phyloP scores from a whole-genome alignment of 2,797 vertebrate species.

The Rousettus madagascariensis region DNA sequence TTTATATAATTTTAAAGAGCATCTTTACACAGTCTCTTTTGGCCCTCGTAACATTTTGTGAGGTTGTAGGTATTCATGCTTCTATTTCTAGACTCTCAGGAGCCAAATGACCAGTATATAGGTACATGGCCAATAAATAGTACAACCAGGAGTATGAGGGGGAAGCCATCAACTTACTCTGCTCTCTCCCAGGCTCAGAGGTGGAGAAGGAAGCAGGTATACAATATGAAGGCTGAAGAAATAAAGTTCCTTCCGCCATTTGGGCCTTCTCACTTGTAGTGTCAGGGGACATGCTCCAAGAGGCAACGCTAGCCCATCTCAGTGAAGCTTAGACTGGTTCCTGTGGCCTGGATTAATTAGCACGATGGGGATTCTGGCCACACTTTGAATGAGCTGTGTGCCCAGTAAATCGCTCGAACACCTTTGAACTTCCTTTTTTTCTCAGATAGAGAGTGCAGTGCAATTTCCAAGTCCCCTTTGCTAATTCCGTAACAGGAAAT shows the following conservation, averaged over 20 bases:
- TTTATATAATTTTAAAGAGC: conserved; percentile 26
- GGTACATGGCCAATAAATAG: neutral
- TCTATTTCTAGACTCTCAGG: neutral
- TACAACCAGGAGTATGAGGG: neutral
- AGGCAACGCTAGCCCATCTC: neutral
- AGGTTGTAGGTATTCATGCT: neutral
- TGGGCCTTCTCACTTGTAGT: neutral
- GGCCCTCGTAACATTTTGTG: neutral
- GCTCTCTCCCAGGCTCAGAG: neutral
- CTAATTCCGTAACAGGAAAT: neutral
- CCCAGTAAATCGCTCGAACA: neutral
- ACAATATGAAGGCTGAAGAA: neutral
- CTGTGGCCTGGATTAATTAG: neutral
- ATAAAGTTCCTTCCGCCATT: neutral
- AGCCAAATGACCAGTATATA: neutral
- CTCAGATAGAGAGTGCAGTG: neutral
- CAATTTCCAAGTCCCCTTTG: neutral
- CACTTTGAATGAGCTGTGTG: neutral
- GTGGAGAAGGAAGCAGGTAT: neutral
- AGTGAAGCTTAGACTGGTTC: neutral
- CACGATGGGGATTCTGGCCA: neutral
- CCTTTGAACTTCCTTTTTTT: neutral
- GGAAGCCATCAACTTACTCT: neutral
- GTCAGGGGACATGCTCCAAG: neutral
- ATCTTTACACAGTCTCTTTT: neutral